Conservation (phyloP, 2,888 invertebrate genomes). For the Spialia ferax region DNA sequence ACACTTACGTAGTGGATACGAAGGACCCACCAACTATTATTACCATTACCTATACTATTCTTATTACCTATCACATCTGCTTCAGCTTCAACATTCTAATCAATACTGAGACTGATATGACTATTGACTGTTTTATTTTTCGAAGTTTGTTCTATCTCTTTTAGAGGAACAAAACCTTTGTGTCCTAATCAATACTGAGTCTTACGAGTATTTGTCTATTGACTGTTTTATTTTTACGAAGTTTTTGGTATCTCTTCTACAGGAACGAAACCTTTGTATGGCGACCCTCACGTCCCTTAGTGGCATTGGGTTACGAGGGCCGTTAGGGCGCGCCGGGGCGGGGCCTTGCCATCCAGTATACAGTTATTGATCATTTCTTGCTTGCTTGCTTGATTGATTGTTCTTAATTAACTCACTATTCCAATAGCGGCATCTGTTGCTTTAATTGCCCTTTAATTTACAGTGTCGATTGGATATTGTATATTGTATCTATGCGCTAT, state of each 20-base stretch:
- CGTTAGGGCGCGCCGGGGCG: constrained; percentile 16
- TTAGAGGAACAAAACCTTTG: too few relatives aligned
- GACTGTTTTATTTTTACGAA: background rate
- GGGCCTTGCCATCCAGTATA: constrained; percentile 47
- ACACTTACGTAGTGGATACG: too few relatives aligned
- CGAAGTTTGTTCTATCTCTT: too few relatives aligned
- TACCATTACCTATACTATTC: too few relatives aligned
- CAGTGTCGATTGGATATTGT: background rate
- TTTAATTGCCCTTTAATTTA: constrained; percentile 31
- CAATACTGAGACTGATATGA: too few relatives aligned
- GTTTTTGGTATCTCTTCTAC: background rate
- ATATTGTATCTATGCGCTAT: background rate
- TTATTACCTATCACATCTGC: too few relatives aligned
- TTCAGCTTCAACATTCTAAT: too few relatives aligned
- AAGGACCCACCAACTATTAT: too few relatives aligned
- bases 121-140: too few relatives aligned
- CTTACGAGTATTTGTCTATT: too few relatives aligned
- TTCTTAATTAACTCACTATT: constrained; percentile 52
- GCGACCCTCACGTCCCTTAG: background rate
- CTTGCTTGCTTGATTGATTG: constrained; percentile 68
- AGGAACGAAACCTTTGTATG: background rate
- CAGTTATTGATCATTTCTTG: constrained; percentile 55
- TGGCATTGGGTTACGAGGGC: constrained; percentile 20
- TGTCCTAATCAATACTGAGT: too few relatives aligned
- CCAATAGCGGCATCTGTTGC: constrained; percentile 15